These are phyloP conservation scores for Heliconius eleuchia DNA, from an alignment of 1,140 invertebrate genomes.

Conservation along the genomic window DNA sequence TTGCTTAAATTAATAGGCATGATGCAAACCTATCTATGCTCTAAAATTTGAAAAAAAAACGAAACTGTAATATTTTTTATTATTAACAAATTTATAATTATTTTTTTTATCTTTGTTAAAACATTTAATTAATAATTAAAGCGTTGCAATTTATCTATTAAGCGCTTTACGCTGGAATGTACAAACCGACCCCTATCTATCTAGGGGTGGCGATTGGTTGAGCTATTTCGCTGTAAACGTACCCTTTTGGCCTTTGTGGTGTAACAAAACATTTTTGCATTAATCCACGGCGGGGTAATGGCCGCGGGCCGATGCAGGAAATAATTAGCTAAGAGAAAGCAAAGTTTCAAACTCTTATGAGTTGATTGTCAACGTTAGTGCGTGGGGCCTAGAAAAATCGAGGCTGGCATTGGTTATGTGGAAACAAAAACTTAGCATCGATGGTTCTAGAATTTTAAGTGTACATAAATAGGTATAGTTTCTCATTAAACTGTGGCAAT, in stretches of 20 bases:
- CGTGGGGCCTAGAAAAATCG: constrained; percentile 9
- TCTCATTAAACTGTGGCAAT: too few species aligned
- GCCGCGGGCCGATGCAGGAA: constrained; percentile 45
- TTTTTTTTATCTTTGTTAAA: background rate
- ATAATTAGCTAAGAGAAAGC: constrained; percentile 31
- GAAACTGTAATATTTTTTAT: background rate
- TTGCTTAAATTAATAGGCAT: background rate
- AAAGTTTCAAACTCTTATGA: constrained; percentile 2
- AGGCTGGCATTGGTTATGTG: background rate
- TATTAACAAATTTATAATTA: background rate
- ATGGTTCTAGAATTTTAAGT: background rate
- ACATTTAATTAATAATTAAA: constrained; percentile 15
- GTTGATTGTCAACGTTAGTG: constrained; percentile 4
- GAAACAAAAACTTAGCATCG: background rate
- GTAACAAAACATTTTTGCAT: constrained; percentile 61
- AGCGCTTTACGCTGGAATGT: constrained; percentile 60
- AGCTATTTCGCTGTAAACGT: constrained; percentile 49
- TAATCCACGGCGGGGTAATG: constrained; percentile 63
- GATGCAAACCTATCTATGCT: background rate
- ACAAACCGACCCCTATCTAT: constrained; percentile 62
- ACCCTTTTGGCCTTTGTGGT: constrained; percentile 53
- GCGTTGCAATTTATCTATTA: constrained; percentile 63
- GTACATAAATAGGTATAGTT: background rate
- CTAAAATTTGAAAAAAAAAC: background rate
- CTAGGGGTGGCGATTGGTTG: constrained; percentile 58